Evolutionary conservation across 2,888 invertebrate species (phyloP).

Genomic region (Eupithecia exiguata): DNA sequence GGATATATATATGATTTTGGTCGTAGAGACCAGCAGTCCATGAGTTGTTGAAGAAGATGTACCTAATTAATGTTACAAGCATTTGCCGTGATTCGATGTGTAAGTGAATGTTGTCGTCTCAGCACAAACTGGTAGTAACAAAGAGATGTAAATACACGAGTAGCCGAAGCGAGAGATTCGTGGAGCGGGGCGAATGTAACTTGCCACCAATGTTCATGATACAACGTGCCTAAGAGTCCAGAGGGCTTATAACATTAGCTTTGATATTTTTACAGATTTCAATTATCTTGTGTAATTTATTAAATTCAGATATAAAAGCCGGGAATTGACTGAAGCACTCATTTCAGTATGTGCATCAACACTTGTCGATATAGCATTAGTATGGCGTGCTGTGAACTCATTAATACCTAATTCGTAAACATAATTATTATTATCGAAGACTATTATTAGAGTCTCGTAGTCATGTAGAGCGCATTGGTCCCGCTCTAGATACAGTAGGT

Average conservation of each 20-base stretch:
- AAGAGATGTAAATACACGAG: constrained; percentile 68
- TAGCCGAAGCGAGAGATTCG: constrained; percentile 46
- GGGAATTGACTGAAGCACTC: constrained; percentile 38
- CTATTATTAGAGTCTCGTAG: constrained; percentile 27
- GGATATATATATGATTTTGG: constrained; percentile 43
- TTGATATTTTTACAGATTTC: constrained; percentile 50
- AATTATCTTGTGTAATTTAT: constrained; percentile 34
- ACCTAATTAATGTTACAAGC: constrained; percentile 48
- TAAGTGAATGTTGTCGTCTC: constrained; percentile 50
- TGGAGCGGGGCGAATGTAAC: constrained; percentile 70
- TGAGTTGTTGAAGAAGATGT: constrained; percentile 45
- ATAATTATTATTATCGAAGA: constrained; percentile 22
- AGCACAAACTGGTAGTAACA: constrained; percentile 54
- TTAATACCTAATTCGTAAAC: constrained; percentile 21
- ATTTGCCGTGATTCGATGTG: constrained; percentile 47
- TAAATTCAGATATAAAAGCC: constrained; percentile 25
- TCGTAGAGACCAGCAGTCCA: constrained; percentile 52
- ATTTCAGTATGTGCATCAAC: constrained; percentile 10
- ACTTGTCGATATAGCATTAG: constrained; percentile 7
- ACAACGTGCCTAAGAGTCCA: constrained; percentile 77
- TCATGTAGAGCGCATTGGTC: constrained; percentile 60
- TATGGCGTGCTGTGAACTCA: constrained; percentile 2
- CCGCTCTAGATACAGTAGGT: constrained; percentile 62
- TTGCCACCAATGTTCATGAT: constrained; percentile 59
- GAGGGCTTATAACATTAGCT: constrained; percentile 68